Percentiles rank a stretch among this genome's conserved stretches.
phyloP scores from a whole-genome alignment of 2,113 vertebrate genomes.

The Puntigrus tetrazona region DNA sequence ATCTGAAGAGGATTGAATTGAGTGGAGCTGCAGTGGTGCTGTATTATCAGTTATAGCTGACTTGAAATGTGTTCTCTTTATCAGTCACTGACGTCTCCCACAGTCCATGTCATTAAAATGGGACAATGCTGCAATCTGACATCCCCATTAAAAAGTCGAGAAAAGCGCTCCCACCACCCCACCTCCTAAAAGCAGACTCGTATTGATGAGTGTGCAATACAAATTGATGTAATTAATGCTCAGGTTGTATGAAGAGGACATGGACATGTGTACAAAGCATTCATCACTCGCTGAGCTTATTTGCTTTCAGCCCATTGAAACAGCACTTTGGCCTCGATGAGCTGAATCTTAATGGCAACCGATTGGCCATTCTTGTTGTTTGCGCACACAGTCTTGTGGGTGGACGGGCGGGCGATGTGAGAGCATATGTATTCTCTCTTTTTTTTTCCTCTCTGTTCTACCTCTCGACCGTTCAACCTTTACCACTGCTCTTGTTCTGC shows the following conservation, averaged over 20 bases:
- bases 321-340: slow-evolving; percentile 65
- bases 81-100: slow-evolving; percentile 27
- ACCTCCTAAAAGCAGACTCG: slow-evolving; percentile 54
- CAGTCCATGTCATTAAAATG: slow-evolving; percentile 11
- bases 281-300: slow-evolving; percentile 69
- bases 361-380: slow-evolving; percentile 38
- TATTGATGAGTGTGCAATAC: slow-evolving; percentile 75
- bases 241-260: slow-evolving; percentile 72
- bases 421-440: not conserved
- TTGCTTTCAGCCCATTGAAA: slow-evolving; percentile 73
- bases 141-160: slow-evolving; percentile 38
- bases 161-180: not conserved
- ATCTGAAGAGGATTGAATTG: slow-evolving; percentile 3
- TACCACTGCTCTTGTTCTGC: not conserved
- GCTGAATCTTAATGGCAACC: slow-evolving; percentile 71
- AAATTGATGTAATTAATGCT: slow-evolving; percentile 78
- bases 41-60: not conserved
- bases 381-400: slow-evolving; percentile 1
- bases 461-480: not conserved
- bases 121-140: slow-evolving; percentile 26
- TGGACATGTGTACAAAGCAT: slow-evolving; percentile 67
- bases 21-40: not conserved
- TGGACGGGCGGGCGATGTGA: not conserved
- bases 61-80: slow-evolving; percentile 2
- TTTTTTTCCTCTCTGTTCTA: not conserved